Percentiles rank a stretch among this genome's conserved stretches.
phyloP scores from a whole-genome alignment of 2,888 invertebrate species.

The Ectemnius lituratus region DNA sequence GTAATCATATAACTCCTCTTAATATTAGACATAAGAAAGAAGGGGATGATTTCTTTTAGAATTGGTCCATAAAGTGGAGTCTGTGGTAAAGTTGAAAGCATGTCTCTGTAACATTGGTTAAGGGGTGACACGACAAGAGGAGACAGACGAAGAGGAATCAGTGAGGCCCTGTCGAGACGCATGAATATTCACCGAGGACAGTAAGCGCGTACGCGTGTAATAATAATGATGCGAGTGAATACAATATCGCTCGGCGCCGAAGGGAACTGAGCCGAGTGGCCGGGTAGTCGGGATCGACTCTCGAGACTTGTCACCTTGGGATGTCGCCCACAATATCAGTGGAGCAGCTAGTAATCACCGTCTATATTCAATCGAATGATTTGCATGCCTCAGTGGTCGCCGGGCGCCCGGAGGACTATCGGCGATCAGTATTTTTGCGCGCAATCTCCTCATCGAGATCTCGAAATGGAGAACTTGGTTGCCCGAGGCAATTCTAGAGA shows the following conservation, averaged over 20 bases:
- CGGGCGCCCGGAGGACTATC: no score
- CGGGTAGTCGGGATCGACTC: conserved; percentile 5
- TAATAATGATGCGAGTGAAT: conserved; percentile 34
- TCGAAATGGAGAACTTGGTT: no score
- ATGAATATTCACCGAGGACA: conserved; percentile 61
- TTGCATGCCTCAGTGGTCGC: conserved; percentile 16
- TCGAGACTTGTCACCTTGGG: conserved; percentile 41
- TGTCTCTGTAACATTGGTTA: no score
- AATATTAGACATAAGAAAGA: no score
- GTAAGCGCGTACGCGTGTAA: conserved; percentile 34
- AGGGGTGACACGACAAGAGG: no score
- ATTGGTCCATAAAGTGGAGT: no score
- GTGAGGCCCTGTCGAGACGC: not conserved
- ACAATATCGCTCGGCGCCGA: conserved; percentile 16
- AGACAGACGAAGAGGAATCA: not conserved
- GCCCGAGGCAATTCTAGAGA: no score
- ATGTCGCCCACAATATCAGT: conserved; percentile 49
- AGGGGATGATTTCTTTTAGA: no score
- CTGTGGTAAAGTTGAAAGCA: no score
- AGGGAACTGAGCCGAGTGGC: conserved; percentile 3
- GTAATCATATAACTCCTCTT: no score
- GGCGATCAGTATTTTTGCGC: no score
- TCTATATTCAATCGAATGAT: conserved; percentile 28
- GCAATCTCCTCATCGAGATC: no score
- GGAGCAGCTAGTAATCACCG: conserved; percentile 21